Conservation (phyloP, 1,140 invertebrate genomes). For the Halictus rubicundus region DNA sequence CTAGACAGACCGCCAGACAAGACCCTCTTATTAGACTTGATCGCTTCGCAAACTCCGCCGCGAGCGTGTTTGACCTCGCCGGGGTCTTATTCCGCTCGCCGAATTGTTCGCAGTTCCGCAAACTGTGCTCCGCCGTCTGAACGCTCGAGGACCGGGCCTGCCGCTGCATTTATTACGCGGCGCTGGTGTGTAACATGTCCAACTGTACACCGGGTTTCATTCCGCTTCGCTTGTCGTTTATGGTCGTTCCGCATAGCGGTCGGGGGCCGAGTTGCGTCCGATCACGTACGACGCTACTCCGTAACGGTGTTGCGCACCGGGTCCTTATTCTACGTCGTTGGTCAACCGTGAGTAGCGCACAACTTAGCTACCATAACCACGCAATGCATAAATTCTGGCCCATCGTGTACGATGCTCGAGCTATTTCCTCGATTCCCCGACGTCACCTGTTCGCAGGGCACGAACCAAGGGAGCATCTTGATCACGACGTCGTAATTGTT, state of each 20-base stretch:
- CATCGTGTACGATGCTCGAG: background rate
- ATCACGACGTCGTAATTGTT: too few species aligned
- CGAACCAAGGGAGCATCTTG: too few species aligned
- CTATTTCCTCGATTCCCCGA: background rate
- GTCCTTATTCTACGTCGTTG: slow-evolving; percentile 10
- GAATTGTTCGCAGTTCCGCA: background rate
- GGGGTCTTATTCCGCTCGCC: background rate
- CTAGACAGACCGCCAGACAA: background rate
- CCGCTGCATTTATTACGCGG: background rate
- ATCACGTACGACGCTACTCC: background rate
- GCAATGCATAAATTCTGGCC: background rate
- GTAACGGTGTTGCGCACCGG: background rate
- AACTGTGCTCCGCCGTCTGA: background rate
- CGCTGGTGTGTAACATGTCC: background rate
- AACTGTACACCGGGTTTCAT: background rate
- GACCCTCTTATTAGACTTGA: background rate
- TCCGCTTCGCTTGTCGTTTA: background rate
- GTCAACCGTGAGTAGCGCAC: too few species aligned
- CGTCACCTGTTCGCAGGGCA: background rate
- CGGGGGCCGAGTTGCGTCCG: background rate
- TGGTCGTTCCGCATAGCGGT: background rate
- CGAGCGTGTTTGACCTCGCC: background rate
- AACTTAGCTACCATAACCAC: background rate
- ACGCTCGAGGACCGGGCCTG: background rate
- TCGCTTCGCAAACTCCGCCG: background rate